Conservation (phyloP, 2,113 vertebrate genomes). For the Nannospalax galili region DNA sequence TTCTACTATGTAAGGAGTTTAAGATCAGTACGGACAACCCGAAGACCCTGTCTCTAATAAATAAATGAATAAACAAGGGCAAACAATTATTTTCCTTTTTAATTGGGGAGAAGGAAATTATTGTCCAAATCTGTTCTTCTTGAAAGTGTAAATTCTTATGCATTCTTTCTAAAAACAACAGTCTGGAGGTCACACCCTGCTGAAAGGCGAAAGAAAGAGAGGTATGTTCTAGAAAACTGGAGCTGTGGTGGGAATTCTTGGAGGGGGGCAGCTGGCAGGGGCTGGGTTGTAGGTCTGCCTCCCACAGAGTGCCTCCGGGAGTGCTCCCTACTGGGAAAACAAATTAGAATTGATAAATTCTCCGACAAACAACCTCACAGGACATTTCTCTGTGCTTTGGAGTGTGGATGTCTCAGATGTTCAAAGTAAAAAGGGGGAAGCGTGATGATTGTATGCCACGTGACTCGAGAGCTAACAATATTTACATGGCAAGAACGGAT, state of each 20-base stretch:
- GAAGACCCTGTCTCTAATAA: not conserved
- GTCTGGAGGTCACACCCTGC: not conserved
- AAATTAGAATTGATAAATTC: rapidly evolving
- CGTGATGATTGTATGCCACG: rapidly evolving
- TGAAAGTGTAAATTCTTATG: not conserved
- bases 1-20: not conserved
- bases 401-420: not conserved
- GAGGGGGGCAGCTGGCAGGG: too few relatives aligned
- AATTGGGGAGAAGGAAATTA: not conserved
- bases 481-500: too few relatives aligned
- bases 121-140: not conserved
- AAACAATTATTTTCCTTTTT: not conserved
- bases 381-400: not conserved
- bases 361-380: not conserved
- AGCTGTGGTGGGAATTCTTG: rapidly evolving
- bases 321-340: not conserved
- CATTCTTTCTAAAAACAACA: not conserved
- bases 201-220: not conserved
- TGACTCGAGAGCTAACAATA: not conserved
- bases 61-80: not conserved
- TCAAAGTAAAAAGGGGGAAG: not conserved
- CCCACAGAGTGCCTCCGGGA: not conserved
- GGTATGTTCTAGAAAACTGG: not conserved
- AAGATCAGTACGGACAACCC: not conserved
- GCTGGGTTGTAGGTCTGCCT: rapidly evolving